Percentiles rank a stretch among this genome's conserved stretches.
These are phyloP conservation scores for Pseudorasbora parva DNA, from an alignment of 2,113 vertebrate genomes.

Conservation along the genomic window DNA sequence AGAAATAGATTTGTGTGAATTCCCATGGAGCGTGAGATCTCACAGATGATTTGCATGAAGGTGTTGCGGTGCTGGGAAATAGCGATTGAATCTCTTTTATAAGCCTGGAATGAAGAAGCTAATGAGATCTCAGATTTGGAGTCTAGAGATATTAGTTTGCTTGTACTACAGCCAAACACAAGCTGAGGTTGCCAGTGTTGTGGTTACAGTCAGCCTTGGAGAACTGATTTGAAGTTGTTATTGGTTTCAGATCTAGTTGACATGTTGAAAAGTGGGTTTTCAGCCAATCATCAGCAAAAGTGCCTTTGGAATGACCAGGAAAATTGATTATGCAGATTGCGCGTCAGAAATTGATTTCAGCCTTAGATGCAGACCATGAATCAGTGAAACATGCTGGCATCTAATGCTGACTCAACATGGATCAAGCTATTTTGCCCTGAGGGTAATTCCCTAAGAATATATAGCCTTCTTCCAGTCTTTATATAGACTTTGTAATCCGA, in stretches of 20 bases:
- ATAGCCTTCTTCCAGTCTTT: conserved; percentile 3
- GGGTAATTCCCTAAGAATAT: conserved; percentile 4
- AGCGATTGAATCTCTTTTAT: not conserved
- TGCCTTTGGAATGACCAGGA: not conserved
- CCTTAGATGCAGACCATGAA: conserved; percentile 19
- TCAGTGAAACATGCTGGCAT: conserved; percentile 28
- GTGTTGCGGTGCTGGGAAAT: not conserved
- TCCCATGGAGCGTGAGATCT: conserved; percentile 8
- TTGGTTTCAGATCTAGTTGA: conserved; percentile 33
- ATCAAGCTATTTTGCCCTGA: conserved; percentile 1
- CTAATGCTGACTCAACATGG: conserved; percentile 22
- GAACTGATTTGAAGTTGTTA: conserved; percentile 30
- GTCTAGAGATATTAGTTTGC: conserved; percentile 27
- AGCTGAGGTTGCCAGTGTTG: conserved; percentile 10
- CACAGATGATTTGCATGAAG: conserved; percentile 10
- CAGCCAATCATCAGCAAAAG: conserved; percentile 15
- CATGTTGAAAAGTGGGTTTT: conserved; percentile 11
- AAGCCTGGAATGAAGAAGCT: conserved; percentile 10
- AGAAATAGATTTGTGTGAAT: conserved; percentile 17
- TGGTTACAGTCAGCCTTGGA: conserved; percentile 18
- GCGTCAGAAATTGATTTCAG: conserved; percentile 31
- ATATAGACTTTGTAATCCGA: conserved; percentile 13
- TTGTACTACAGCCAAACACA: conserved; percentile 21
- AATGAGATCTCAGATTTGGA: not conserved
- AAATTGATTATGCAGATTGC: conserved; percentile 32